Evolutionary conservation across 2,797 vertebrate genomes (phyloP).

Genomic region (Sebastes melanostomus): DNA sequence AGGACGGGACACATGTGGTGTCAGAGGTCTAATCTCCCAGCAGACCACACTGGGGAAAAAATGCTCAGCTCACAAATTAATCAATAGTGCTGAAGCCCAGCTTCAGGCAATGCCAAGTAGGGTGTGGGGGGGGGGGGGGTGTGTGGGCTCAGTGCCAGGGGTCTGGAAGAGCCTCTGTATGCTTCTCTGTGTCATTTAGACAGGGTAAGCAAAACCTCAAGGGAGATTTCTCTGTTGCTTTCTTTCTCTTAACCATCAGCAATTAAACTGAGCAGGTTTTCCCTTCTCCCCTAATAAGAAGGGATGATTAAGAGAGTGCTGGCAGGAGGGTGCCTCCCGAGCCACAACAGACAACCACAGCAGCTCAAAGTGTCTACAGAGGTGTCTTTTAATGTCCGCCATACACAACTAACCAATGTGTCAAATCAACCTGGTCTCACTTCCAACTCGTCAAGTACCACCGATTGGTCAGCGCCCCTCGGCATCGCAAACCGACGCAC

Average conservation of each 20-base stretch:
- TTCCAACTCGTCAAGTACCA: too few relatives aligned
- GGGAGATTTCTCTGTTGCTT: slow-evolving; percentile 2
- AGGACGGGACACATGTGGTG: slow-evolving; percentile 10
- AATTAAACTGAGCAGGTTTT: slow-evolving; percentile 36
- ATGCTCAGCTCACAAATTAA: slow-evolving; percentile 32
- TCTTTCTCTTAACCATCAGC: slow-evolving; percentile 25
- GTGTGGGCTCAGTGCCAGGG: neutral
- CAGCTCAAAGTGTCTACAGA: neutral
- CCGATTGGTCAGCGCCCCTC: too few relatives aligned
- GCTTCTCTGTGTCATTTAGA: slow-evolving; percentile 22
- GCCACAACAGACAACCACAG: slow-evolving; percentile 11
- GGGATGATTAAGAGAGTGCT: slow-evolving; percentile 30
- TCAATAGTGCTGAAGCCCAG: slow-evolving; percentile 20
- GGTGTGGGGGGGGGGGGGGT: neutral
- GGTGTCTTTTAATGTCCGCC: neutral
- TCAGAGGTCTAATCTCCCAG: slow-evolving; percentile 38
- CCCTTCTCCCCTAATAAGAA: slow-evolving; percentile 39
- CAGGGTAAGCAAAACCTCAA: slow-evolving; percentile 1
- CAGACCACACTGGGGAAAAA: slow-evolving; percentile 15
- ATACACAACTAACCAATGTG: slow-evolving; percentile 8
- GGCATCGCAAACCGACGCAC: too few relatives aligned
- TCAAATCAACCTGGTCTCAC: neutral
- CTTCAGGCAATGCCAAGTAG: slow-evolving; percentile 4
- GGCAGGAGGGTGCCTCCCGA: slow-evolving; percentile 4
- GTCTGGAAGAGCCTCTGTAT: neutral